Evolutionary conservation across 2,797 vertebrate genomes (phyloP).

Genomic region (Sus cebifrons): DNA sequence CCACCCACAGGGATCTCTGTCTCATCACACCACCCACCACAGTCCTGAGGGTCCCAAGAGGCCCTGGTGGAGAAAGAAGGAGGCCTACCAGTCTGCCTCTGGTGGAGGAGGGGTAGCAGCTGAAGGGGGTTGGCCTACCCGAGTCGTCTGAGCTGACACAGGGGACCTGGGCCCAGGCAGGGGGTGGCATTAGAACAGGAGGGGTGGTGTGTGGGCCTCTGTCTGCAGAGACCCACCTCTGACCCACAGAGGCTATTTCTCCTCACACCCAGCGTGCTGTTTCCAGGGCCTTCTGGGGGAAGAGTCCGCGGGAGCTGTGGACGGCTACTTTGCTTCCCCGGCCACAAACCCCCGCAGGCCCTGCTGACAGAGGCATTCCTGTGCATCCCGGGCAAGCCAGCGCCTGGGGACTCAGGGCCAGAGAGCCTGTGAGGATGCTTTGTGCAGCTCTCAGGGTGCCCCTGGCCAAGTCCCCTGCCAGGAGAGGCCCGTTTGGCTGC

Average conservation of each 20-base stretch:
- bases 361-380: neutral
- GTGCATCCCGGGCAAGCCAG: neutral
- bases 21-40: neutral
- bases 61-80: neutral
- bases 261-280: neutral
- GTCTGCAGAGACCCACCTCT: neutral
- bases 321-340: neutral
- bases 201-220: neutral
- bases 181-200: neutral
- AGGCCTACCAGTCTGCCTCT: neutral
- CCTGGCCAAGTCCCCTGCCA: neutral
- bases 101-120: neutral
- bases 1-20: neutral
- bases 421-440: slow-evolving; percentile 9
- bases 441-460: neutral
- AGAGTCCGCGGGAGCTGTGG: neutral
- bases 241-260: slow-evolving; percentile 58
- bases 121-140: neutral
- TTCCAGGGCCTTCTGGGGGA: slow-evolving; percentile 38
- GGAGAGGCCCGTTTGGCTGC: neutral
- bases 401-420: neutral
- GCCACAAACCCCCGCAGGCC: slow-evolving; percentile 1
- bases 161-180: neutral
- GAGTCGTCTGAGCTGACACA: neutral
- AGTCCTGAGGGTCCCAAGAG: neutral